These are phyloP conservation scores for Drosophila leonis DNA, from an alignment of 2,888 invertebrate species.

Conservation along the genomic window DNA sequence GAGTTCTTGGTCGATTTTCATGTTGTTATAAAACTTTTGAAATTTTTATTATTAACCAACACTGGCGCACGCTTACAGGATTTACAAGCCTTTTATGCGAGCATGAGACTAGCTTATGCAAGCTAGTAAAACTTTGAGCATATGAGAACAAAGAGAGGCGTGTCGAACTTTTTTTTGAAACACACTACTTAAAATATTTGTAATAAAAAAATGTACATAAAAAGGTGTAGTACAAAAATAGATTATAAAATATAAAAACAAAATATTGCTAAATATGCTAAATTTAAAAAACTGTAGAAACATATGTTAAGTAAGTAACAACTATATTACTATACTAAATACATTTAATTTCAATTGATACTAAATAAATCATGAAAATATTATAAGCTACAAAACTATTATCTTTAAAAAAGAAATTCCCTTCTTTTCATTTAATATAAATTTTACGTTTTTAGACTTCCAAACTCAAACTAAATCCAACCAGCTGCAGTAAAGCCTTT, in stretches of 20 bases:
- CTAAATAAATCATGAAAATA: neutral
- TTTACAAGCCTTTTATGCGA: slow-evolving; percentile 9
- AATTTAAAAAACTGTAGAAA: neutral
- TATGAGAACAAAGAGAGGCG: slow-evolving; percentile 2
- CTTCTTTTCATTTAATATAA: neutral
- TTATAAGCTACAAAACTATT: neutral
- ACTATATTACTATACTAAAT: neutral
- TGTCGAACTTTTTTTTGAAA: neutral
- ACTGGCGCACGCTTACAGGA: slow-evolving; percentile 3
- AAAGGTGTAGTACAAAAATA: neutral
- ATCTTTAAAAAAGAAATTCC: neutral
- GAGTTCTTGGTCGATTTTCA: neutral
- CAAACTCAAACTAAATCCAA: neutral
- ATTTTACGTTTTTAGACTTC: neutral
- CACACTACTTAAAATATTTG: neutral
- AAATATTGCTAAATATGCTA: neutral
- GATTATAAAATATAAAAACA: neutral
- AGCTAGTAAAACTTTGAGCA: slow-evolving; percentile 16
- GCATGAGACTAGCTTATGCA: neutral
- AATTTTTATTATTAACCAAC: slow-evolving; percentile 28
- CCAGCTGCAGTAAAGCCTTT: neutral
- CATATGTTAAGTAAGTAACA: neutral
- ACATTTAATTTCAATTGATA: neutral
- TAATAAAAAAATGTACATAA: neutral
- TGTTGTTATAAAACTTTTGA: slow-evolving; percentile 14